Evolutionary conservation across 2,113 vertebrate species (phyloP).

Genomic region (Halcyon malimbica): DNA sequence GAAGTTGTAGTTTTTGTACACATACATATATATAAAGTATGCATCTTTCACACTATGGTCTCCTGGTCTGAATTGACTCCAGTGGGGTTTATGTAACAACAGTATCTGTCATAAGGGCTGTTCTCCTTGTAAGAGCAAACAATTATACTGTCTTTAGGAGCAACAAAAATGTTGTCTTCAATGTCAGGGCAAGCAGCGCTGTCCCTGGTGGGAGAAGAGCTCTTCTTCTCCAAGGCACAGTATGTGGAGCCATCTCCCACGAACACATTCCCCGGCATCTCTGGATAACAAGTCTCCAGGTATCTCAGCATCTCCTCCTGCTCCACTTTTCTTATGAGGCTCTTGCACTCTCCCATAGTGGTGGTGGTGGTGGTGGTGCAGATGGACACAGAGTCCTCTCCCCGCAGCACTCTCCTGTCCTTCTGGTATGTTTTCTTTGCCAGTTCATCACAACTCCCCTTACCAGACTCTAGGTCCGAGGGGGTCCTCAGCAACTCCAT

Average conservation of each 20-base stretch:
- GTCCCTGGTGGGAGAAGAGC: slow-evolving; percentile 64
- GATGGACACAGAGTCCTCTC: slow-evolving; percentile 59
- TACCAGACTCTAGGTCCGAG: slow-evolving; percentile 79
- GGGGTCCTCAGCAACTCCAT: slow-evolving; percentile 78
- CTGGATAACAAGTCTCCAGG: slow-evolving; percentile 77
- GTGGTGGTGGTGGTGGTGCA: slow-evolving; percentile 57
- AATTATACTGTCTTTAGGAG: slow-evolving; percentile 80
- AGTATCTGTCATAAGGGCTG: slow-evolving; percentile 80
- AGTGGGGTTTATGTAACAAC: slow-evolving; percentile 81
- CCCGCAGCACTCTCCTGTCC: slow-evolving; percentile 6
- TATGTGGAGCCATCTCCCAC: slow-evolving; percentile 58
- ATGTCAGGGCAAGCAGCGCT: slow-evolving; percentile 56
- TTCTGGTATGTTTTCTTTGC: slow-evolving; percentile 53
- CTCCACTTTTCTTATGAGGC: slow-evolving; percentile 53
- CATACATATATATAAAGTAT: neutral
- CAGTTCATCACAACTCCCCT: slow-evolving; percentile 75
- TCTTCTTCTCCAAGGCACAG: slow-evolving; percentile 76
- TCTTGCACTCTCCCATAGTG: slow-evolving; percentile 64
- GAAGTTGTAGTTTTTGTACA: slow-evolving; percentile 23
- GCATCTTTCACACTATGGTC: slow-evolving; percentile 76
- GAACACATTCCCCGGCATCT: slow-evolving; percentile 51
- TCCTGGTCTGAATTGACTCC: slow-evolving; percentile 79
- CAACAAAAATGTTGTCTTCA: slow-evolving; percentile 78
- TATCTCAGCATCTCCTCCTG: slow-evolving; percentile 76
- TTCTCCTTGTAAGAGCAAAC: slow-evolving; percentile 80